Evolutionary conservation across 2,113 vertebrate species (phyloP).

Genomic region (Neotoma lepida): DNA sequence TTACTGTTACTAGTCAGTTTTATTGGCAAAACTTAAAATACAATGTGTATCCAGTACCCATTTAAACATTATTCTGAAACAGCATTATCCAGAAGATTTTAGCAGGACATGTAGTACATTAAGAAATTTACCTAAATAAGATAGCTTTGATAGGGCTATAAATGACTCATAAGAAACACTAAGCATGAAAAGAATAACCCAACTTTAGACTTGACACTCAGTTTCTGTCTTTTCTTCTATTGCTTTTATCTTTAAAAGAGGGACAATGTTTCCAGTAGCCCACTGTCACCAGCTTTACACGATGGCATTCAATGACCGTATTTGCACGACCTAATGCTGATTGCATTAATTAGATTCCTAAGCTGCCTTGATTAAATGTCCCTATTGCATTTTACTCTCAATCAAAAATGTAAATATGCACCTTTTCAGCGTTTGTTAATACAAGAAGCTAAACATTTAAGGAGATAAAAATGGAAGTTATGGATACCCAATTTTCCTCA

Average conservation of each 20-base stretch:
- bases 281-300: conserved; percentile 88
- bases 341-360: conserved; percentile 88
- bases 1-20: background rate
- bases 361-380: conserved; percentile 88
- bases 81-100: conserved; percentile 22
- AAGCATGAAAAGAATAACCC: conserved; percentile 30
- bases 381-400: conserved; percentile 86
- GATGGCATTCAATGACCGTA: conserved; percentile 91
- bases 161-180: conserved; percentile 44
- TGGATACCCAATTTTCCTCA: conserved; percentile 80
- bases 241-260: conserved; percentile 58
- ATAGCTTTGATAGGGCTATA: background rate
- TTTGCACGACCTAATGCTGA: conserved; percentile 89
- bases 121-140: conserved; percentile 55
- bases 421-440: conserved; percentile 84
- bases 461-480: conserved; percentile 75
- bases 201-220: conserved; percentile 64
- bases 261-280: conserved; percentile 65
- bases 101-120: background rate
- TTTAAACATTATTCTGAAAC: conserved; percentile 33
- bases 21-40: background rate
- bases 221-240: conserved; percentile 67
- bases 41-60: background rate
- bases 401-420: conserved; percentile 86
- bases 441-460: conserved; percentile 81